Evolutionary conservation across 2,797 vertebrate genomes (phyloP).

Genomic region (Poecilia gillii): DNA sequence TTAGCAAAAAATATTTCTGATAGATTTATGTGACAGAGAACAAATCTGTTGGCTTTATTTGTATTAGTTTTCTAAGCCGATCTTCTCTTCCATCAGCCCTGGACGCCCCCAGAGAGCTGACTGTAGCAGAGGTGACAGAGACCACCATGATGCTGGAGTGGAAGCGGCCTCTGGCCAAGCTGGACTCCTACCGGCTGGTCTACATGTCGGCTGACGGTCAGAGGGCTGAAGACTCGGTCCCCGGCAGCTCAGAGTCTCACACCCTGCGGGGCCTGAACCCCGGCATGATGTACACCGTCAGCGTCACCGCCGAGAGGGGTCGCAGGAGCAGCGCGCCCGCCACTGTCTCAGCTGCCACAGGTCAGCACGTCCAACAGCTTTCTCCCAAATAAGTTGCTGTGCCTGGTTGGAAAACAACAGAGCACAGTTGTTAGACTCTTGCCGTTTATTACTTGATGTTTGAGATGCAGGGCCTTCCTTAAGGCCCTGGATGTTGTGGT

Average conservation of each 20-base stretch:
- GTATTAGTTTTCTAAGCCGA: not conserved
- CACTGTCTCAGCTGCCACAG: slow-evolving; percentile 84
- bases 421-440: not conserved
- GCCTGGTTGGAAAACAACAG: not conserved
- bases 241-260: slow-evolving; percentile 79
- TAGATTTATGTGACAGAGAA: not conserved
- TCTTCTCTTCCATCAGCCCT: slow-evolving; percentile 79
- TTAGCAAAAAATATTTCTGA: not conserved
- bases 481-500: too few relatives aligned
- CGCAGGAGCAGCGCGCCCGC: slow-evolving; percentile 85
- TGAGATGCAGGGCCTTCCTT: not conserved
- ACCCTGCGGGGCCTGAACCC: slow-evolving; percentile 82
- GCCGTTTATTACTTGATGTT: slow-evolving; percentile 6
- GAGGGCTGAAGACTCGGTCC: slow-evolving; percentile 80
- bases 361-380: slow-evolving; percentile 75
- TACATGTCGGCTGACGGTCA: slow-evolving; percentile 79
- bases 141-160: slow-evolving; percentile 87
- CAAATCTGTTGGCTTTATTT: not conserved
- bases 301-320: slow-evolving; percentile 88
- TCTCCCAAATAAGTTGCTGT: not conserved
- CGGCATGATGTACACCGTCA: slow-evolving; percentile 88
- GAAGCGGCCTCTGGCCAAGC: slow-evolving; percentile 88
- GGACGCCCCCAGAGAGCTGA: slow-evolving; percentile 90
- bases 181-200: slow-evolving; percentile 88
- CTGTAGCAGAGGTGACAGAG: slow-evolving; percentile 82